Base-by-base conservation (phyloP, 2,113 vertebrate species). In the Galemys pyrenaicus region DNA sequence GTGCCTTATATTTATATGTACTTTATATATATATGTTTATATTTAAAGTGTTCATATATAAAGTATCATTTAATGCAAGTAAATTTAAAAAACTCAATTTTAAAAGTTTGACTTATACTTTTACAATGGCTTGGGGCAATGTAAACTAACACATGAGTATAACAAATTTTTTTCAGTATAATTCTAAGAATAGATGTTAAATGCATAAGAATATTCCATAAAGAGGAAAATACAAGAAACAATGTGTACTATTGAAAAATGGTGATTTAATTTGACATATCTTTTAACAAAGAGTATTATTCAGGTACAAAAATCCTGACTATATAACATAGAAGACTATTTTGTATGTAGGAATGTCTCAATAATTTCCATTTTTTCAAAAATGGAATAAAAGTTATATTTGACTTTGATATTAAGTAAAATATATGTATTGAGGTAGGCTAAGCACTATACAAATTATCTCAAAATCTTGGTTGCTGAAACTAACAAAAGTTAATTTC, bases 171-270 rank as follows among this genome's bases (percentile, higher is more conserved):
- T 87, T 6, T 24, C 24, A 90, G 37, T 58, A 85, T 73, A 88
- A 90, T 87, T 77, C 13, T 90, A 91, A 78, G 20, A 30, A 85
- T 87, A 75, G 60, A n/a, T 39, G 6, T 35, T 91, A 58, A 44
- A 83, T 67, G 9, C 17, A 83, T 73, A 13, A 89, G 56, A 32
- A 37, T 77, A 75, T 39, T 68, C 16, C 20, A 46, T 75, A 62
- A 80, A 89, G 26, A 94, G 70, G 68, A 91, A 87, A 95, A 35
- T 32, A 58, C 17, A 79, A 67, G 39, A 44, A 92, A 58, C 51
- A 56, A 28, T 44, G 3, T 60, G 22, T 32, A 22, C 3, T 85
- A 78, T 44, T 86, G 41, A 70, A 83, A 95, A 90, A 20, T n/a
- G 39, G 24, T 84, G 39, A 28, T 84, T 24, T 70, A 71, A 89